These are phyloP conservation scores for Anneissia japonica DNA, from an alignment of 35 echinoderm and acorn worm species.

Conservation along the genomic window DNA sequence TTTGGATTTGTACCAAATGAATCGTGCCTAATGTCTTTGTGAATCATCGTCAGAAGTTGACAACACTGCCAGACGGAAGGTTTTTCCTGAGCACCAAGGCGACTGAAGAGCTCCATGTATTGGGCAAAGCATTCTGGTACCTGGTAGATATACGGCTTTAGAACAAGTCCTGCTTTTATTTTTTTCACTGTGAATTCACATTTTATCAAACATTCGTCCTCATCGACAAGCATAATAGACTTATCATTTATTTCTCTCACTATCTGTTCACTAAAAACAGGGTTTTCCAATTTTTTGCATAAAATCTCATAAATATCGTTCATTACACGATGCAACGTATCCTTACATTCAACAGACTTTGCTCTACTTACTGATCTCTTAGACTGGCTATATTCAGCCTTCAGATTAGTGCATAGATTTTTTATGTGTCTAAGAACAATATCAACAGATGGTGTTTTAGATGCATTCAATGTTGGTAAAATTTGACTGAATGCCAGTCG, in stretches of 20 bases:
- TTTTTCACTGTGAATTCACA: background rate
- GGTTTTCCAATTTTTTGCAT: background rate
- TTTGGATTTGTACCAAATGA: background rate
- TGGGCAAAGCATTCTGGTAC: background rate
- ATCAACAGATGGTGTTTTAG: background rate
- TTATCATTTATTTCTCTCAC: background rate
- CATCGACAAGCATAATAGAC: background rate
- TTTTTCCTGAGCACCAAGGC: background rate
- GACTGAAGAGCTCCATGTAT: background rate
- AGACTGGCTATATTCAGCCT: background rate
- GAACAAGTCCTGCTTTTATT: background rate
- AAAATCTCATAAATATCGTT: background rate
- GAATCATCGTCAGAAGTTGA: background rate
- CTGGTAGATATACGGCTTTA: background rate
- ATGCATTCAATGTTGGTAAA: background rate
- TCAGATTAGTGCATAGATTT: background rate
- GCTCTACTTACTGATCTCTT: background rate
- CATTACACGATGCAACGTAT: background rate
- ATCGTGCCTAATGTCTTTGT: background rate
- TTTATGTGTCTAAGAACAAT: background rate
- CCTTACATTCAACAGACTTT: background rate
- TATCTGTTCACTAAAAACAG: background rate
- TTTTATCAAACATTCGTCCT: background rate
- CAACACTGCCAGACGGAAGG: background rate
- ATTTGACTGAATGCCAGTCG: background rate